Percentiles rank a stretch among this genome's conserved stretches.
These are phyloP conservation scores for Drosophila macrospina DNA, from an alignment of 2,888 invertebrate genomes.

Conservation along the genomic window DNA sequence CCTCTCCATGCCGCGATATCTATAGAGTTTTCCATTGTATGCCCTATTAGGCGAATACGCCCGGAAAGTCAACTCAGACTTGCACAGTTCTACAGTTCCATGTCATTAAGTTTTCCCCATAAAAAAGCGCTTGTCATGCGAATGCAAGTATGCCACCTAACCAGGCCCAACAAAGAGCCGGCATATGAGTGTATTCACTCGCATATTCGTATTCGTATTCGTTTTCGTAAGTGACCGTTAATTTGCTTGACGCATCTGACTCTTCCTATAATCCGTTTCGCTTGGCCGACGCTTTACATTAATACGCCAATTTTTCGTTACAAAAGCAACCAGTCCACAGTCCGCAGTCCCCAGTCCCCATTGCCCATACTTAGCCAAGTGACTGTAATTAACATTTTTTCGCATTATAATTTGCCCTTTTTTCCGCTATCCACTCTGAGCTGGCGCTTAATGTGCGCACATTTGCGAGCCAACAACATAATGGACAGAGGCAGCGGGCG, in stretches of 20 bases:
- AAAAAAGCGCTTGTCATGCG: constrained; percentile 61
- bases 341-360: constrained; percentile 7
- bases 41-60: constrained; percentile 34
- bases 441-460: constrained; percentile 69
- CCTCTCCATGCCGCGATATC: background rate
- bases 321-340: constrained; percentile 29
- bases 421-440: constrained; percentile 61
- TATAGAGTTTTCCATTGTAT: constrained; percentile 30
- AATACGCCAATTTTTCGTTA: constrained; percentile 68
- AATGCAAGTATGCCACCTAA: constrained; percentile 32
- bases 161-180: constrained; percentile 51
- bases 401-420: constrained; percentile 76
- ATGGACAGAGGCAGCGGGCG: constrained; percentile 16
- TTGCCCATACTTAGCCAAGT: constrained; percentile 51
- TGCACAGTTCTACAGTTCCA: constrained; percentile 50
- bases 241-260: constrained; percentile 56
- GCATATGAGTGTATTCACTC: constrained; percentile 15
- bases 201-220: background rate
- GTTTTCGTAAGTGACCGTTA: constrained; percentile 67
- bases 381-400: constrained; percentile 74
- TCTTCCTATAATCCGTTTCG: constrained; percentile 73
- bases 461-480: constrained; percentile 49
- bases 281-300: constrained; percentile 68
- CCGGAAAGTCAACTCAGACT: constrained; percentile 13
- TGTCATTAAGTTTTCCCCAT: constrained; percentile 65